Base-by-base conservation (phyloP, 1,140 invertebrate species). In the Zaprionus ghesquierei region DNA sequence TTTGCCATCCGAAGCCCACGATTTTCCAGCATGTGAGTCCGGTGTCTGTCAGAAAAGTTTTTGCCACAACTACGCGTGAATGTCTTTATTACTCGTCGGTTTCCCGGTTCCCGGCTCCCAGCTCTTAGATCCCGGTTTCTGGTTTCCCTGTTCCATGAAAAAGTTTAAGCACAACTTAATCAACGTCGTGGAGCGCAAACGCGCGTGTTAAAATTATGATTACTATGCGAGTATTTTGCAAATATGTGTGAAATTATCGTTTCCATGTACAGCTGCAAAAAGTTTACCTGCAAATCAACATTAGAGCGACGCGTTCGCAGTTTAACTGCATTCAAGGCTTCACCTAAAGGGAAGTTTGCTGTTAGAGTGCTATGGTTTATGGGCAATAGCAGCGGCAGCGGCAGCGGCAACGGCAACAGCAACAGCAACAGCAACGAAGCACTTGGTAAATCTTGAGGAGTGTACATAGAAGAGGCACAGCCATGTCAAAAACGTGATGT, bases 121-220 rank as follows among this genome's bases (percentile, higher is more conserved):
- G n/a, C n/a, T n/a, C n/a, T n/a, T n/a, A n/a, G n/a, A 38, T 13
- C 41, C 41, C 18, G 38, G 18, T n/a, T 50, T 25, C 18, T 13
- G 22, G 46, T 25, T 51, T 29, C 44, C 53, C 10, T 50, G 22
- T 22, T 27, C 35, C 59, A 12, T 59, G 61, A 56, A 46, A 85
- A 85, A 85, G 81, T 85, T 85, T 80, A 80, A 85, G 81, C 81
- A 81, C 81, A 81, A 85, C 81, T 85, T 85, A 85, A 85, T 85
- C 81, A 85, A 80, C 81, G 84, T 86, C 81, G 81, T 77, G 49
- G 20, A 46, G 64, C 64, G 64, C 29, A 55, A 69, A 69, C 49
- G 70, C 64, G 70, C 84, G 81, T 76, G 81, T 81, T 79, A 86
- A 85, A 85, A 85, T 85, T 85, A 85, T 86, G 81, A 85, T 85